Conservation (phyloP, 2,888 invertebrate species). For the Epinotia nisella region DNA sequence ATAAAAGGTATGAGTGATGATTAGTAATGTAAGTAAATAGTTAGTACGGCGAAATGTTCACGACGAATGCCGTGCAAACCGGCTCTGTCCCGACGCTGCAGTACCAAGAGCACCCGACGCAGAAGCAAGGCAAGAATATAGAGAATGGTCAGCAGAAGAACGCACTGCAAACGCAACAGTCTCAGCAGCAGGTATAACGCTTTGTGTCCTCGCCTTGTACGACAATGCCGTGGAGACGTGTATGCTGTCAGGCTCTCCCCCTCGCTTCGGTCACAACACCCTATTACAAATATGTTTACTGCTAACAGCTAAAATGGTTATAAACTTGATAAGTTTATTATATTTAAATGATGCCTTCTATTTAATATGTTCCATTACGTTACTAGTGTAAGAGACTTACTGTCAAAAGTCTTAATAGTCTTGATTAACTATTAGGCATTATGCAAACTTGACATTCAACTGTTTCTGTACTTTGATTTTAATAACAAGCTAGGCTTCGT, state of each 20-base stretch:
- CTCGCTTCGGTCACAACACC: slow-evolving; percentile 12
- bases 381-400: background rate
- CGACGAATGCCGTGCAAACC: slow-evolving; percentile 86
- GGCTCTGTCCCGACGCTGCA: slow-evolving; percentile 87
- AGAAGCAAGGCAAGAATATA: slow-evolving; percentile 85
- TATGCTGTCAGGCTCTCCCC: slow-evolving; percentile 41
- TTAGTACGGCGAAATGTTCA: slow-evolving; percentile 78
- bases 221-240: slow-evolving; percentile 33
- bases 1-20: slow-evolving; percentile 44
- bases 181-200: slow-evolving; percentile 58
- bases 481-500: background rate
- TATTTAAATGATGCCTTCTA: slow-evolving; percentile 9
- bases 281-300: slow-evolving; percentile 8
- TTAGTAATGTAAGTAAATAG: slow-evolving; percentile 49
- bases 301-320: slow-evolving; percentile 10
- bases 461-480: background rate
- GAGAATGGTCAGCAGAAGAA: slow-evolving; percentile 86
- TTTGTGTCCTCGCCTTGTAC: slow-evolving; percentile 39
- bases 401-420: slow-evolving; percentile 2
- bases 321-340: background rate
- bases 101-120: slow-evolving; percentile 87
- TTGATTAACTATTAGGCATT: slow-evolving; percentile 1
- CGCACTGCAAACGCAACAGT: slow-evolving; percentile 77
- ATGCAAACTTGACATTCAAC: background rate
- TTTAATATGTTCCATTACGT: slow-evolving; percentile 9